Conservation (phyloP, 2,888 invertebrate species). For the Gnatocerus cornutus region DNA sequence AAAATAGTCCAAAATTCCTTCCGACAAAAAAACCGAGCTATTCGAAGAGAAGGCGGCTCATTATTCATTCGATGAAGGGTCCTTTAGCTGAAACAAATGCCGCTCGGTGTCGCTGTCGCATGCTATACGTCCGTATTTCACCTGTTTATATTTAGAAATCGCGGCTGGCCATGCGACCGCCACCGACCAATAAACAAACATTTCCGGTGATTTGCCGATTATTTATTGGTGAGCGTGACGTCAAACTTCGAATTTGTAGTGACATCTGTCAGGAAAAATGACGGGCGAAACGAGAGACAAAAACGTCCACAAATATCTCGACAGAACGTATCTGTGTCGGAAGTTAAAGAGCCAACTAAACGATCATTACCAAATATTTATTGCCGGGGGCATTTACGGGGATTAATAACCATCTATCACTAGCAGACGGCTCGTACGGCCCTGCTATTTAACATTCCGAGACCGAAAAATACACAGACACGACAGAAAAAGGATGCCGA, state of each 20-base stretch:
- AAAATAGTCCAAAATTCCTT: slow-evolving; percentile 50
- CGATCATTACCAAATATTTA: slow-evolving; percentile 71
- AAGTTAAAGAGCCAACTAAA: slow-evolving; percentile 70
- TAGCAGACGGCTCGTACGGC: slow-evolving; percentile 58
- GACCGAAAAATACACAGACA: slow-evolving; percentile 48
- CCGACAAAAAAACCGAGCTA: slow-evolving; percentile 51
- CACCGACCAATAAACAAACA: slow-evolving; percentile 59
- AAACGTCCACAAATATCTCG: slow-evolving; percentile 66
- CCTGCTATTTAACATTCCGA: slow-evolving; percentile 66
- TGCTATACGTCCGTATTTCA: slow-evolving; percentile 54
- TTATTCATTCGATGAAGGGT: slow-evolving; percentile 63
- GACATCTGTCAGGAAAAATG: slow-evolving; percentile 1
- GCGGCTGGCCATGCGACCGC: slow-evolving; percentile 57
- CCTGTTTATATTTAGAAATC: slow-evolving; percentile 65
- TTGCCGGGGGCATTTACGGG: slow-evolving; percentile 66
- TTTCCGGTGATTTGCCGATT: slow-evolving; percentile 64
- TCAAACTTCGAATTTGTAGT: neutral
- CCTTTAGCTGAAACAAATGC: slow-evolving; percentile 61
- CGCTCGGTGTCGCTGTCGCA: slow-evolving; percentile 61
- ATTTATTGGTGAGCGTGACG: slow-evolving; percentile 57
- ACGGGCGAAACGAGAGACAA: slow-evolving; percentile 49
- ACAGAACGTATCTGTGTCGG: slow-evolving; percentile 67
- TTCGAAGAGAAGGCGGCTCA: slow-evolving; percentile 58
- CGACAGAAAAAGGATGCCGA: slow-evolving; percentile 33
- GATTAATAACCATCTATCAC: slow-evolving; percentile 70